Evolutionary conservation across 53 echinoderm and acorn worm species (phyloP), one percentile per base, ranked within the genome.

Genomic region (Holothuria scabra): DNA sequence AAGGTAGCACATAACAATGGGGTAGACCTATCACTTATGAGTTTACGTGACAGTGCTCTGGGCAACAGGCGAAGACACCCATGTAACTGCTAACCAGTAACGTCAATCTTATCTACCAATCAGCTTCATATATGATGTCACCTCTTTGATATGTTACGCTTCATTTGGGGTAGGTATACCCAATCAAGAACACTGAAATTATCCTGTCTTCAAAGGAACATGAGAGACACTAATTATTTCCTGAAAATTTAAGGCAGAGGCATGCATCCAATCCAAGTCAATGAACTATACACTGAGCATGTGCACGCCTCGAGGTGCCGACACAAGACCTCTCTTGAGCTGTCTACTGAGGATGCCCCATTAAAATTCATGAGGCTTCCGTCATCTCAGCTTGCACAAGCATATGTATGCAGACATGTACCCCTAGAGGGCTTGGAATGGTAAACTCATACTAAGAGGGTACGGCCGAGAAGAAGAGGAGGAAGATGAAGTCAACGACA

Each of bases 221-320:
- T 30, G 76, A 76, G 76, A 76, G 76, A 76, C 76, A 76, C 76
- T 76, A 76, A 76, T 76, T 76, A 76, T 76, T 76, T 76, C 76
- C 76, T 55, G 76, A 76, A 76, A 32, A 76, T 76, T 57, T 76
- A 56, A 76, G 56, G 31, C 20, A 76, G 76, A 76, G 76, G 76
- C 76, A 76, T 25, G 68, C 31, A 20, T 23, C 71, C 48, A 34
- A 44, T 41, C 44, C 70, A 71, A 71, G 71, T 71, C 71, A 71
- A 71, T 71, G 71, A 71, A 71, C 71, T 71, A 71, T 71, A 46
- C 13, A 22, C 22, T 41, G 71, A 71, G 71, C 71, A 71, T 71
- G 71, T 71, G 76, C 56, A 52, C 58, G 76, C 76, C 76, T 76
- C 57, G 76, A 76, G 76, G 76, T 76, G 76, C 56, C 76, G 76